These are phyloP conservation scores for Thera obeliscata DNA, from an alignment of 2,888 invertebrate species.

Conservation along the genomic window DNA sequence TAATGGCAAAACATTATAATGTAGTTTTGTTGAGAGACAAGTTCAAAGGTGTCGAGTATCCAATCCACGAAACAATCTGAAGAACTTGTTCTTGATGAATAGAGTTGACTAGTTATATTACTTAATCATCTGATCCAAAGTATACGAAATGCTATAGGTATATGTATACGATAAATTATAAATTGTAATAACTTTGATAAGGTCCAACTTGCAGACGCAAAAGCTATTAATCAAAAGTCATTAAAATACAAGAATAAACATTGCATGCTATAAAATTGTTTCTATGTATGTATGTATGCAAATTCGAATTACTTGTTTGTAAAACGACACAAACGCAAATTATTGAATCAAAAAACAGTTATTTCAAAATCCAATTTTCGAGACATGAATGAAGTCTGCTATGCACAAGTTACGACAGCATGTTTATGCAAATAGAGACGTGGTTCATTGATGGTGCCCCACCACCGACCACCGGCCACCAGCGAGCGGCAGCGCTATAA, in stretches of 20 bases:
- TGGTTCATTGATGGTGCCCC: conserved; percentile 64
- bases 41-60: conserved; percentile 28
- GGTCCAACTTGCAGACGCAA: conserved; percentile 26
- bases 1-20: conserved; percentile 43
- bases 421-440: conserved; percentile 64
- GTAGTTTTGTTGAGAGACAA: conserved; percentile 32
- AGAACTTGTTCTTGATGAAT: conserved; percentile 3
- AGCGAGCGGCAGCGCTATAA: conserved; percentile 51
- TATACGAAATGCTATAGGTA: background rate
- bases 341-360: conserved; percentile 31
- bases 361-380: conserved; percentile 43
- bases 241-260: conserved; percentile 31
- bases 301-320: conserved; percentile 14
- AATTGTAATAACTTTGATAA: conserved; percentile 23
- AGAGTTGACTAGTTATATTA: conserved; percentile 7
- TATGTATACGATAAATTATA: background rate
- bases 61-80: background rate
- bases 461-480: conserved; percentile 48
- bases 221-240: conserved; percentile 27
- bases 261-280: conserved; percentile 17
- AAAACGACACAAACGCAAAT: conserved; percentile 17
- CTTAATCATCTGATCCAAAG: background rate
- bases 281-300: conserved; percentile 14
- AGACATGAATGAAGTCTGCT: conserved; percentile 45
- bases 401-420: conserved; percentile 53